phyloP scores from a whole-genome alignment of 2,888 invertebrate species.

The Synergus umbraculus region DNA sequence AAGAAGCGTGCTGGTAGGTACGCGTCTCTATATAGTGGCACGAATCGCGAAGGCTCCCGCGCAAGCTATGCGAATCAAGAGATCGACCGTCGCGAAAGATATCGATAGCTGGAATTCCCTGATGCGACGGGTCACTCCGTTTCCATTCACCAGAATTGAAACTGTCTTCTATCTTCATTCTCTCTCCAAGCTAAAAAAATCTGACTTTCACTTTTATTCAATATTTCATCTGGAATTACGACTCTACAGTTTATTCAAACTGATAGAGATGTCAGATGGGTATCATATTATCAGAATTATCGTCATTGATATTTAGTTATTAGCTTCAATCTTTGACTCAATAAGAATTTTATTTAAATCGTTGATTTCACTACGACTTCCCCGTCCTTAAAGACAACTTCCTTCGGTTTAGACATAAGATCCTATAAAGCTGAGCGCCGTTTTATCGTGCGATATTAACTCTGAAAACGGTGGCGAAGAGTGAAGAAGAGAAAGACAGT shows the following conservation, averaged over 20 bases:
- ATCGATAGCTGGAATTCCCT: slow-evolving; percentile 24
- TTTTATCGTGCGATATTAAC: slow-evolving; percentile 64
- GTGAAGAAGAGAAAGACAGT: slow-evolving; percentile 20
- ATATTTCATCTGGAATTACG: not conserved
- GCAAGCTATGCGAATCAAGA: slow-evolving; percentile 36
- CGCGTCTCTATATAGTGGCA: slow-evolving; percentile 41
- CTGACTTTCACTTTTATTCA: too few relatives aligned
- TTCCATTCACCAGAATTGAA: slow-evolving; percentile 12
- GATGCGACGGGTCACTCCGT: not conserved
- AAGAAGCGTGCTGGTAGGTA: slow-evolving; percentile 60
- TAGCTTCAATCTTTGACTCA: too few relatives aligned
- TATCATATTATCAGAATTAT: too few relatives aligned
- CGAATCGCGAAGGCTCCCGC: slow-evolving; percentile 43
- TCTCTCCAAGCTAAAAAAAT: not conserved
- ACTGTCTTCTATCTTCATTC: not conserved
- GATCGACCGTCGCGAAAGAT: slow-evolving; percentile 44
- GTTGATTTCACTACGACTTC: not conserved
- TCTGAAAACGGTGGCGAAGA: slow-evolving; percentile 53
- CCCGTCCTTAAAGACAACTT: slow-evolving; percentile 60
- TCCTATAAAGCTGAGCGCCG: slow-evolving; percentile 61
- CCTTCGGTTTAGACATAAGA: slow-evolving; percentile 59
- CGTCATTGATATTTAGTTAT: too few relatives aligned
- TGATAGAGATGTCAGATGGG: too few relatives aligned
- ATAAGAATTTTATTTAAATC: not conserved
- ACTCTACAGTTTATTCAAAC: too few relatives aligned